phyloP scores from a whole-genome alignment of 2,888 invertebrate species.

The Pelosia muscerda region DNA sequence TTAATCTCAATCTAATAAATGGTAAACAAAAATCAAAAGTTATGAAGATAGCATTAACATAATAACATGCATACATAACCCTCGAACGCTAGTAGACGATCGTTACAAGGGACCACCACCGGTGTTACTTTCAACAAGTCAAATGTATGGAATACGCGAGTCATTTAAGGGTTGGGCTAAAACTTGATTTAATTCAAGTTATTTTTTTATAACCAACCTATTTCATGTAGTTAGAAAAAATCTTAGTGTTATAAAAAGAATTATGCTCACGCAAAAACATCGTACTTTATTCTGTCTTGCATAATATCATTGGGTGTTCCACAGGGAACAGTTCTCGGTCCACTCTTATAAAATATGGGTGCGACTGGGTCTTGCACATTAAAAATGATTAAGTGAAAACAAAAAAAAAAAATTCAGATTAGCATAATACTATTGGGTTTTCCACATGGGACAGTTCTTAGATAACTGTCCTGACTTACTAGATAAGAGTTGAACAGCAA shows the following conservation, averaged over 20 bases:
- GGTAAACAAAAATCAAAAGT: slow-evolving; percentile 43
- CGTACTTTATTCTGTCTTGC: neutral
- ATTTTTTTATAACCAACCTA: neutral
- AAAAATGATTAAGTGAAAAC: no score
- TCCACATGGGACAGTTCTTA: no score
- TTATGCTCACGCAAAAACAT: neutral
- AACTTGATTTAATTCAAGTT: slow-evolving; percentile 17
- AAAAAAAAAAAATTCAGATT: no score
- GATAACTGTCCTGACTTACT: neutral
- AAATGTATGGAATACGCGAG: slow-evolving; percentile 68
- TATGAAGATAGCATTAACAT: slow-evolving; percentile 53
- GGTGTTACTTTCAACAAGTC: slow-evolving; percentile 79
- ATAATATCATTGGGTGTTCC: neutral
- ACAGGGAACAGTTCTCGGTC: neutral
- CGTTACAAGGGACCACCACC: slow-evolving; percentile 79
- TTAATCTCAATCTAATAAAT: slow-evolving; percentile 33
- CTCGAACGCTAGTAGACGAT: slow-evolving; percentile 57
- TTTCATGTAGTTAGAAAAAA: no score
- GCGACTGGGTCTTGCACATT: no score
- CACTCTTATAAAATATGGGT: neutral
- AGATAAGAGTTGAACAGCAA: neutral
- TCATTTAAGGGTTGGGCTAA: slow-evolving; percentile 64
- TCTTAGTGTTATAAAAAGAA: neutral
- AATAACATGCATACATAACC: slow-evolving; percentile 50
- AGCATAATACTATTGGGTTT: no score